Evolutionary conservation across 53 echinoderm and acorn worm species (phyloP), one percentile per base, ranked within the genome.

Genomic region (Paracentrotus lividus): DNA sequence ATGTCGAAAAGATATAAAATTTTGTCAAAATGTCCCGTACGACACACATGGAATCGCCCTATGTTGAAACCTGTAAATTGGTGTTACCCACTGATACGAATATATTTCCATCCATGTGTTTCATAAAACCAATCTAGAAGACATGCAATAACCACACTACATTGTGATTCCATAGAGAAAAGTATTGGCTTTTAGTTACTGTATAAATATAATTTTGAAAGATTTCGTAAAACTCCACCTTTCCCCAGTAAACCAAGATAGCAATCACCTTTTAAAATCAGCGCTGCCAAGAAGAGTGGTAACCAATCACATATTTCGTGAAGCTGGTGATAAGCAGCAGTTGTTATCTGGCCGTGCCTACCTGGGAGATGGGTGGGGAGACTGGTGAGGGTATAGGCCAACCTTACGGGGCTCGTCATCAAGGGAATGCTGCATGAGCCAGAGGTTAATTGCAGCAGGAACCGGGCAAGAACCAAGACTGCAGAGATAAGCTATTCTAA

Each of bases 371-470:
- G 16, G 69, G 69, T 36, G 1, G 16, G 18, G 69, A 69, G 69
- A 36, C 69, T 69, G 69, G 34, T 69, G 36, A 24, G 69, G 69
- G 34, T 36, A 69, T 69, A 69, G 69, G 69, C 69, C 38, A 69
- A 69, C 36, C 69, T 38, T 69, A 69, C 21, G 38, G 31, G 69
- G 26, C 18, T 69, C 38, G 38, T 69, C 69, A 69, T 69, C 69
- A 38, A 69, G 69, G 69, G 69, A 69, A 34, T 69, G 69, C 36
- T 47, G 54, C 42, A 56, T 20, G 54, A 54, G 86, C 53, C 86
- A 86, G 86, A 53, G 86, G 56, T 86, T 86, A 86, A 86, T 86
- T 86, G 56, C 56, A 33, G 86, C 86, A 86, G 86, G 86, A 86
- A 86, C 86, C 86, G 16, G 56, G 54, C 86, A 86, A 56, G 54